Percentiles rank a stretch among this genome's conserved stretches.
Conservation (phyloP, 92 coral and sea anemone species). For the Diadumene lineata region DNA sequence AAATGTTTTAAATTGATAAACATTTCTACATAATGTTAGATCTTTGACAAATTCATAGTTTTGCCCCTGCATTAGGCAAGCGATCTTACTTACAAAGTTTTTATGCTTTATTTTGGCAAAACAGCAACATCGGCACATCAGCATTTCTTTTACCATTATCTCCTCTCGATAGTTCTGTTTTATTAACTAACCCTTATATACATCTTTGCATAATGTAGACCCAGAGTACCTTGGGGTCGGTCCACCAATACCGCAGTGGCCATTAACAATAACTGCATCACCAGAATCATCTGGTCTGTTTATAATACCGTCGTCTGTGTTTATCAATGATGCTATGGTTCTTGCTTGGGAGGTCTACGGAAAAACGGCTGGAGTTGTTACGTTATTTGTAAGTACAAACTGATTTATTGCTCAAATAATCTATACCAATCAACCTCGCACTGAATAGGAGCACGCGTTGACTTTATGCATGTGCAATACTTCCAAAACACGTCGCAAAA, state of each 20-base stretch:
- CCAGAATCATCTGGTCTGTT: constrained; percentile 53
- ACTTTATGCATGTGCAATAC: no score
- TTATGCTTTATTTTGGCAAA: not conserved
- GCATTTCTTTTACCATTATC: not conserved
- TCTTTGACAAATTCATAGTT: not conserved
- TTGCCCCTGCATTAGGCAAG: not conserved
- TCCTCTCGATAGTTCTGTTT: not conserved
- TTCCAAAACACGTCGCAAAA: no score
- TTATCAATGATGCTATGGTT: constrained; percentile 47
- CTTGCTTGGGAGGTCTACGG: constrained; percentile 77
- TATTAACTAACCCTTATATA: no score
- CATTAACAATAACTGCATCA: constrained; percentile 42
- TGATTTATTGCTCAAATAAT: no score
- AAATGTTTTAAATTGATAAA: no score
- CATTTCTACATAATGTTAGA: no score
- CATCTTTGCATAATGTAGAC: constrained; percentile 20
- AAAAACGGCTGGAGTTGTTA: constrained; percentile 56
- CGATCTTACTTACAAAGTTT: not conserved
- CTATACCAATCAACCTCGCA: no score
- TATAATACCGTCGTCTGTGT: constrained; percentile 56
- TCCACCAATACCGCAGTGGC: constrained; percentile 82
- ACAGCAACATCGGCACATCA: not conserved
- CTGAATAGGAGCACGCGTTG: no score
- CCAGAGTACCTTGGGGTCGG: constrained; percentile 67
- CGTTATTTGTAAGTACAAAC: constrained; percentile 66